Base-by-base conservation (phyloP, 2,797 vertebrate genomes). In the Clamator glandarius region DNA sequence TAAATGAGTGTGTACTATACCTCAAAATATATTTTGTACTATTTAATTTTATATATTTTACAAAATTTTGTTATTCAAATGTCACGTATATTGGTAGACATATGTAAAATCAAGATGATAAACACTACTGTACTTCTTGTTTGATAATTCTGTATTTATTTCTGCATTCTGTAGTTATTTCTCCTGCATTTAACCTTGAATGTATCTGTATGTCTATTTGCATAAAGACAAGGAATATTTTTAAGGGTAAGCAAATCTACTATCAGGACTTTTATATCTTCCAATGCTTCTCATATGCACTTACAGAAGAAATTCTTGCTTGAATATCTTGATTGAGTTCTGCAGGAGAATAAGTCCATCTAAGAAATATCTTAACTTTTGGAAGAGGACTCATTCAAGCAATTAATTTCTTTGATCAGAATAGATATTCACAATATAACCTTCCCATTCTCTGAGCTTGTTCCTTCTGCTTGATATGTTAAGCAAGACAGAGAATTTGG, bases 401-500 rank as follows among this genome's bases (percentile, higher is more conserved):
- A 80, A 92, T 66, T 92, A 50, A 81, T 84, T 92, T 91, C 25
- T 93, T 90, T 87, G 35, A 79, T 89, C 62, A 74, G 33, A 23
- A 58, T 14, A 84, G 74, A 77, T 70, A 70, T 66, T 88, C 17
- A 18, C 29, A 81, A 42, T 12, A 24, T 36, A 92, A 59, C 29
- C 19, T 66, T 77, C 51, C 68, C 52, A 33, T 92, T 93, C 64
- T 87, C 57, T 46, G 33, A 80, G 68, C 44, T 78, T 92, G 2
- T 72, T 93, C 58, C 35, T 88, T 90, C 58, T 61, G 23, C 61
- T 91, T 79, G 92, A 62, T 66, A 88, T 39, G 33, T 89, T 85
- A 92, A 95, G 64, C 67, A 78, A 89, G 81, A 73, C 67, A 94
- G 24, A 92, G 55, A n/a, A 84, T 83, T 92, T 84, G 59, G 35